These are phyloP conservation scores for Eristalinus aeneus DNA, from an alignment of 2,888 invertebrate genomes.

Conservation along the genomic window DNA sequence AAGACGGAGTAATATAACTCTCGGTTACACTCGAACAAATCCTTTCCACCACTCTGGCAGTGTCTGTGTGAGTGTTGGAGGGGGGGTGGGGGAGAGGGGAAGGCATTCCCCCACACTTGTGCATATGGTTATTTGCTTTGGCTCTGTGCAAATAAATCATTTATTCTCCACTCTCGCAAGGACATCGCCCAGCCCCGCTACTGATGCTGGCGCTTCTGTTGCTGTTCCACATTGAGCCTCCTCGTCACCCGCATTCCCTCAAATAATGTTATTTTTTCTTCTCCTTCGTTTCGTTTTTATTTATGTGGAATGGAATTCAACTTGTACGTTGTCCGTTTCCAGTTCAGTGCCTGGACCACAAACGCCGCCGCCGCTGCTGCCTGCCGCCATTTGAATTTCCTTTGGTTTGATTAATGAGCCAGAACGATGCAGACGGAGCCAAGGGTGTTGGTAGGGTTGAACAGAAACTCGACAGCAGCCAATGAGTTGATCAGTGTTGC, in stretches of 20 bases:
- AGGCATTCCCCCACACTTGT: slow-evolving; percentile 23
- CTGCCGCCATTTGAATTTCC: slow-evolving; percentile 49
- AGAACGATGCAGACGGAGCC: slow-evolving; percentile 18
- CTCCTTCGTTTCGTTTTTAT: slow-evolving; percentile 8
- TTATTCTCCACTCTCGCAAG: slow-evolving; percentile 28
- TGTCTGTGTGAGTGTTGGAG: too few species aligned
- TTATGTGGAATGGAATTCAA: slow-evolving; percentile 12
- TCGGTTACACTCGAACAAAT: slow-evolving; percentile 28
- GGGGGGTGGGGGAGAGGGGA: too few species aligned
- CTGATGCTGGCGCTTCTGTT: not conserved
- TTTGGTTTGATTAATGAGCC: slow-evolving; percentile 66
- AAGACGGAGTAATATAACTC: slow-evolving; percentile 48
- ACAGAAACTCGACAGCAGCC: slow-evolving; percentile 55
- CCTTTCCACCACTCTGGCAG: not conserved
- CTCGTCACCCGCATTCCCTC: not conserved
- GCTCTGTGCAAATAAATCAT: slow-evolving; percentile 45
- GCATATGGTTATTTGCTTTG: slow-evolving; percentile 63
- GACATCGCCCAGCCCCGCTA: not conserved
- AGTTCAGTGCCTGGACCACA: not conserved
- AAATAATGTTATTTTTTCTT: not conserved
- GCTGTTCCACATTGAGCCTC: not conserved
- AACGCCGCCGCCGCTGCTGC: not conserved
- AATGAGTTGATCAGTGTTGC: slow-evolving; percentile 55
- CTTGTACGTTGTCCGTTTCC: not conserved
- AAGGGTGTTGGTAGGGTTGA: not conserved